A percentile compares a stretch with the other conserved stretches of the same genome.
Conservation (phyloP, 2,888 invertebrate species). For the Stenotaenia linearis region DNA sequence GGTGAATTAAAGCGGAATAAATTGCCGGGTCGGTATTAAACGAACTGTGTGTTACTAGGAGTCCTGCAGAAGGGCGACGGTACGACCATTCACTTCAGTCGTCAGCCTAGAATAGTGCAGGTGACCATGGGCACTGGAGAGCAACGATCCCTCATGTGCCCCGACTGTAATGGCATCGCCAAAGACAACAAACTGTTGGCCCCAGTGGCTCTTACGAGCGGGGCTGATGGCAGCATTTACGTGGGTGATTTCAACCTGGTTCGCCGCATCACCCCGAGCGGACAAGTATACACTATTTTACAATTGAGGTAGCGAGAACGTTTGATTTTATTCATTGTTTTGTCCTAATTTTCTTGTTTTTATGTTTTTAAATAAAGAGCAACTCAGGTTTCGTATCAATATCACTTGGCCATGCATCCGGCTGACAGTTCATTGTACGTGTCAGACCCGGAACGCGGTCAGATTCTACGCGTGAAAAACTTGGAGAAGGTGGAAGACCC, state of each 20-base stretch:
- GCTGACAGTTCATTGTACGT: constrained; percentile 89
- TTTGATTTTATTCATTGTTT: too few relatives aligned
- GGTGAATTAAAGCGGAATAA: constrained; percentile 52
- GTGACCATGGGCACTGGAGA: constrained; percentile 89
- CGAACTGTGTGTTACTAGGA: constrained; percentile 56
- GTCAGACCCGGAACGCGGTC: constrained; percentile 92
- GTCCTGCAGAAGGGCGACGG: constrained; percentile 97
- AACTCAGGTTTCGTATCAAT: constrained; percentile 88
- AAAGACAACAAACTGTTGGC: constrained; percentile 75
- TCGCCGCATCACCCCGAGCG: constrained; percentile 77
- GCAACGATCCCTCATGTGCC: constrained; percentile 81
- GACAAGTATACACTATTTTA: constrained; percentile 71
- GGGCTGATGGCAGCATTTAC: constrained; percentile 87
- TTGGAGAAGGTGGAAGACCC: constrained; percentile 76
- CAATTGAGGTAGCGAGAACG: constrained; percentile 66
- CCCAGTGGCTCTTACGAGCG: constrained; percentile 85
- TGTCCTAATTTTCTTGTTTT: not conserved
- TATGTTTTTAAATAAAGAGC: constrained; percentile 54
- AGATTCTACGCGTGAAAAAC: constrained; percentile 80
- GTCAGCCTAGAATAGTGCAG: constrained; percentile 82
- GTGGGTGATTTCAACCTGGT: constrained; percentile 95
- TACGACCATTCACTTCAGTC: constrained; percentile 86
- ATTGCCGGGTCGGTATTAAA: too few relatives aligned
- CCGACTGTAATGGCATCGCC: constrained; percentile 65
- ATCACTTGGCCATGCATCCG: constrained; percentile 93